Conservation (phyloP, 2,888 invertebrate genomes). For the Mylabris sibirica region DNA sequence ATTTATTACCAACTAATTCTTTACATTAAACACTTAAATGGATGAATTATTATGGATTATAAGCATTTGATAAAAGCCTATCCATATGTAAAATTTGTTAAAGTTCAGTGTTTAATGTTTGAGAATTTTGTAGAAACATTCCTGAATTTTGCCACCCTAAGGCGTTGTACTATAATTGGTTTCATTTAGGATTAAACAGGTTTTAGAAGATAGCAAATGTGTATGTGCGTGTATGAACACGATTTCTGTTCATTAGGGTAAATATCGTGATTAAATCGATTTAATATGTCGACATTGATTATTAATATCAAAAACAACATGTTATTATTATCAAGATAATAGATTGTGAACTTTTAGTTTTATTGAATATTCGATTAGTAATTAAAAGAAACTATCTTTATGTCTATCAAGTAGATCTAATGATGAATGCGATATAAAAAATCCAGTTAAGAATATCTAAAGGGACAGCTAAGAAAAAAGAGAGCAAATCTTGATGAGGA, state of each 20-base stretch:
- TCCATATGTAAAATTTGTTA: conserved; percentile 27
- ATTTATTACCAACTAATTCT: no score
- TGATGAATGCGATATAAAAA: no score
- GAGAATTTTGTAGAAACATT: conserved; percentile 25
- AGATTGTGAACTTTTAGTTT: not conserved
- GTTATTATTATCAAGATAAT: not conserved
- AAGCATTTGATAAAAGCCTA: not conserved
- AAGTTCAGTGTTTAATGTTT: conserved; percentile 34
- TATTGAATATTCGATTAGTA: not conserved
- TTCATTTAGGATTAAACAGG: conserved; percentile 53
- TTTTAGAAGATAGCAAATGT: conserved; percentile 33
- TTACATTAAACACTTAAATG: not conserved
- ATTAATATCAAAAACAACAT: not conserved
- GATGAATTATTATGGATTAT: conserved; percentile 33
- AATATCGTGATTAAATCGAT: conserved; percentile 23
- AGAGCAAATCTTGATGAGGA: no score
- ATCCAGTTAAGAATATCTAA: no score
- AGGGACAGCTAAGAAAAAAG: no score
- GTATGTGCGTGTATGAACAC: conserved; percentile 17
- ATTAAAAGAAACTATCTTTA: no score
- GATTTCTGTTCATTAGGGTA: not conserved
- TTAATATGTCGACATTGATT: not conserved
- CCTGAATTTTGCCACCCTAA: conserved; percentile 20
- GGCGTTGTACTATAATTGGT: conserved; percentile 49
- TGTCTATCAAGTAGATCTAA: no score